Conservation (phyloP, 2,113 vertebrate genomes). For the Peromyscus californicus region DNA sequence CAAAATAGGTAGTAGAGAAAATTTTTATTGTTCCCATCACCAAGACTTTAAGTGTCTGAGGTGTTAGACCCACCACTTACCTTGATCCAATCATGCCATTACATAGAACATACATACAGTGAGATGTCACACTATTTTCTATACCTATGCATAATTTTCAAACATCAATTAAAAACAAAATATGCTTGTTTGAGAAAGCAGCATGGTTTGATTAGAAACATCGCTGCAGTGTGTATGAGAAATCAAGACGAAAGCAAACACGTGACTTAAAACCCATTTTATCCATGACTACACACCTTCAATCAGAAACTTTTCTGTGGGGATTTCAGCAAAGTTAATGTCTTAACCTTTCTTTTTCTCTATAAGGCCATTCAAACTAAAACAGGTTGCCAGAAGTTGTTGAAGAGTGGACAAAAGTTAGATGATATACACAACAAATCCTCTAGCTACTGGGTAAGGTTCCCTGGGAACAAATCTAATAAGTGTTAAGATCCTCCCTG, state of each 20-base stretch:
- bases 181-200: neutral
- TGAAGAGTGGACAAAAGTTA: neutral
- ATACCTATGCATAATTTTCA: neutral
- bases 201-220: neutral
- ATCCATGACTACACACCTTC: neutral
- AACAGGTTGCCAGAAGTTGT: neutral
- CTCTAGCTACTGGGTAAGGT: neutral
- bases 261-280: neutral
- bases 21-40: neutral
- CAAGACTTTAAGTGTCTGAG: neutral
- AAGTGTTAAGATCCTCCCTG: neutral
- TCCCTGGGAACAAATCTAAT: neutral
- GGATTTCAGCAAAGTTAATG: neutral
- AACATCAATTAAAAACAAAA: neutral
- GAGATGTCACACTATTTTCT: neutral
- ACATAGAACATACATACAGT: neutral
- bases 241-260: conserved; percentile 23
- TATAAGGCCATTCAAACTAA: neutral
- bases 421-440: neutral
- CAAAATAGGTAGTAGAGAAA: neutral
- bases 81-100: neutral
- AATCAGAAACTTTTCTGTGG: neutral
- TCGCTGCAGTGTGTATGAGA: neutral
- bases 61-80: neutral
- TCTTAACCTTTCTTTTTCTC: neutral